These are phyloP conservation scores for Scelioninae gen. 2 DNA, from an alignment of 2,888 invertebrate genomes.

Conservation along the genomic window DNA sequence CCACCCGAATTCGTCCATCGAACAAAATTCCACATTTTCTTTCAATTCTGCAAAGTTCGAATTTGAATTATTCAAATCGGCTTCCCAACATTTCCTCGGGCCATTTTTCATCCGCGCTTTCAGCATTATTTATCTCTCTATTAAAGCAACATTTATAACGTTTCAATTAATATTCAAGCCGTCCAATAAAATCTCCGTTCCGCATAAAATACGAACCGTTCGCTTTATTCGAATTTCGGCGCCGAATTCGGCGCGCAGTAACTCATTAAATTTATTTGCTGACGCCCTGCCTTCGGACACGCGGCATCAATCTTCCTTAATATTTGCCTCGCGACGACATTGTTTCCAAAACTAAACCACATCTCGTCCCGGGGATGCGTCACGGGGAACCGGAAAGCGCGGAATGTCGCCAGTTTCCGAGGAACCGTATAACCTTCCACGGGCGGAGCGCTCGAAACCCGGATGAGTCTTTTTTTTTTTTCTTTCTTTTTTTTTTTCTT, in stretches of 20 bases:
- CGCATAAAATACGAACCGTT: neutral
- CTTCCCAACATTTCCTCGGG: neutral
- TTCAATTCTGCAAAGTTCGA: too few species aligned
- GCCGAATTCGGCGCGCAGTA: conserved; percentile 11
- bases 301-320: conserved; percentile 36
- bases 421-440: conserved; percentile 17
- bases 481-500: too few species aligned
- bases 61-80: neutral
- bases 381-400: conserved; percentile 40
- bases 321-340: conserved; percentile 37
- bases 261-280: conserved; percentile 37
- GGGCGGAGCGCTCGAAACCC: conserved; percentile 18
- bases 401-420: conserved; percentile 43
- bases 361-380: conserved; percentile 21
- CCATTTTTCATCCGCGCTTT: neutral
- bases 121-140: neutral
- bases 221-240: conserved; percentile 36
- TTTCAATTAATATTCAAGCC: conserved; percentile 14
- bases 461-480: conserved; percentile 68
- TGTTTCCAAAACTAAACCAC: conserved; percentile 44
- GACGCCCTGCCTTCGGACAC: conserved; percentile 17
- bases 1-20: too few species aligned
- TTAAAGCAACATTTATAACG: neutral
- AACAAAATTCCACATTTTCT: too few species aligned
- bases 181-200: conserved; percentile 1